Evolutionary conservation across 2,888 invertebrate genomes (phyloP).

Genomic region (Steromphala cineraria): DNA sequence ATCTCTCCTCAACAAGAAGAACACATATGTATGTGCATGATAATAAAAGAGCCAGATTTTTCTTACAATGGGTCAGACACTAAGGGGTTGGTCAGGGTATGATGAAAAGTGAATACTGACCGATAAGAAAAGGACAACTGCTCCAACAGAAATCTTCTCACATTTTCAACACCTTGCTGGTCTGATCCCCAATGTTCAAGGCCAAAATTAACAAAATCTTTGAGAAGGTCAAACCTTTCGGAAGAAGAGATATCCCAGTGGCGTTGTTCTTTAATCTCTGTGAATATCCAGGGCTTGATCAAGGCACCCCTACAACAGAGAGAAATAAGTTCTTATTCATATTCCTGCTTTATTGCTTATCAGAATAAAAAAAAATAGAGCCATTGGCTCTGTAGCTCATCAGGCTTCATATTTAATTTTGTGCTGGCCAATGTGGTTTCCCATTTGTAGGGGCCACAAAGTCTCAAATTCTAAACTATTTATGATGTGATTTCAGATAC

Average conservation of each 20-base stretch:
- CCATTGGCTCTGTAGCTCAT: background rate
- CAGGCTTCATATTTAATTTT: no score
- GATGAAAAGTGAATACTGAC: conserved; percentile 51
- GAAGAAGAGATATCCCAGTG: conserved; percentile 91
- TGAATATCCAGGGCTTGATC: conserved; percentile 99
- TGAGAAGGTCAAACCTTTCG: conserved; percentile 93
- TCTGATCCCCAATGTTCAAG: conserved; percentile 99
- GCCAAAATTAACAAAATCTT: conserved; percentile 92
- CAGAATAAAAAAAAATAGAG: background rate
- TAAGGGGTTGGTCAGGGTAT: no score
- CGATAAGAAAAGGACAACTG: conserved; percentile 76
- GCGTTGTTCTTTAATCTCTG: conserved; percentile 94
- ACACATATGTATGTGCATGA: no score
- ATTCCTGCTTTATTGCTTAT: background rate
- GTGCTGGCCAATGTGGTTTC: no score
- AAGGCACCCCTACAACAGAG: conserved; percentile 88
- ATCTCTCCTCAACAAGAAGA: no score
- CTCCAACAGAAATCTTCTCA: conserved; percentile 85
- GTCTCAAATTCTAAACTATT: no score
- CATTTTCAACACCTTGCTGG: conserved; percentile 92
- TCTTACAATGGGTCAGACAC: no score
- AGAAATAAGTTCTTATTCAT: background rate
- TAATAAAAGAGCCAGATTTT: no score
- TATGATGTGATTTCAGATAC: no score
- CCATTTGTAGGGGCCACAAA: no score